A percentile compares a stretch with the other conserved stretches of the same genome.
These are phyloP conservation scores for Zaprionus taronus DNA, from an alignment of 1,140 invertebrate genomes.

Conservation along the genomic window DNA sequence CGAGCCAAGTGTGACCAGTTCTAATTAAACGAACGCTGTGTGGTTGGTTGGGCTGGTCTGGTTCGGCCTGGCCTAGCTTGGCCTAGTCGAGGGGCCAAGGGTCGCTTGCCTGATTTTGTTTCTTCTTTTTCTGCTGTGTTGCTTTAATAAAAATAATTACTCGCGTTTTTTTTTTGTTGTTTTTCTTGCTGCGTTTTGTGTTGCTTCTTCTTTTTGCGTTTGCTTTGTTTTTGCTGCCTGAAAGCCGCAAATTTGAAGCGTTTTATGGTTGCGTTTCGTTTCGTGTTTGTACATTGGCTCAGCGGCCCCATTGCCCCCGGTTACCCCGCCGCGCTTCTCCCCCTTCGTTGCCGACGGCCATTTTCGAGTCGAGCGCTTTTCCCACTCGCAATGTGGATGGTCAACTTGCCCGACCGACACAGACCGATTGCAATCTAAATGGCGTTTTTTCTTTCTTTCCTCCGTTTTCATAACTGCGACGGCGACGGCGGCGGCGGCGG, in stretches of 20 bases:
- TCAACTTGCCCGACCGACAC: slow-evolving; percentile 37
- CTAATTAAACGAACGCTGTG: slow-evolving; percentile 45
- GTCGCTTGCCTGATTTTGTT: slow-evolving; percentile 39
- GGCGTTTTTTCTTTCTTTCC: slow-evolving; percentile 56
- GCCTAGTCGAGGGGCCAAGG: slow-evolving; percentile 25
- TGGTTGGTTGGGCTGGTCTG: not conserved
- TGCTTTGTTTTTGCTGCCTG: slow-evolving; percentile 68
- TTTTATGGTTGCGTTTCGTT: slow-evolving; percentile 77
- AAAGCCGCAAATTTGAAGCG: slow-evolving; percentile 75
- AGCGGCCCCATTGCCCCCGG: not conserved
- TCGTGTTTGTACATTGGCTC: slow-evolving; percentile 60
- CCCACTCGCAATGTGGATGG: slow-evolving; percentile 38
- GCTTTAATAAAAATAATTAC: slow-evolving; percentile 79
- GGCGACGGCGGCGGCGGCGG: slow-evolving; percentile 52
- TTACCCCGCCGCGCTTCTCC: not conserved
- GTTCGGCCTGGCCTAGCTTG: not conserved
- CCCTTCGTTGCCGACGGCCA: slow-evolving; percentile 50
- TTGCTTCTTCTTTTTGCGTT: slow-evolving; percentile 40
- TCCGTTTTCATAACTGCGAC: slow-evolving; percentile 70
- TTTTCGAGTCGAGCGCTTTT: slow-evolving; percentile 71
- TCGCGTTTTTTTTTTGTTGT: slow-evolving; percentile 59
- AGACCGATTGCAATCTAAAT: slow-evolving; percentile 77
- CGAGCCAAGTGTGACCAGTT: slow-evolving; percentile 43
- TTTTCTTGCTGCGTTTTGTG: slow-evolving; percentile 36
- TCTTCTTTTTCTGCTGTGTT: slow-evolving; percentile 34